Conservation (phyloP, 37 sponge, comb jelly and placozoan genomes). For the Sycon ciliatum region DNA sequence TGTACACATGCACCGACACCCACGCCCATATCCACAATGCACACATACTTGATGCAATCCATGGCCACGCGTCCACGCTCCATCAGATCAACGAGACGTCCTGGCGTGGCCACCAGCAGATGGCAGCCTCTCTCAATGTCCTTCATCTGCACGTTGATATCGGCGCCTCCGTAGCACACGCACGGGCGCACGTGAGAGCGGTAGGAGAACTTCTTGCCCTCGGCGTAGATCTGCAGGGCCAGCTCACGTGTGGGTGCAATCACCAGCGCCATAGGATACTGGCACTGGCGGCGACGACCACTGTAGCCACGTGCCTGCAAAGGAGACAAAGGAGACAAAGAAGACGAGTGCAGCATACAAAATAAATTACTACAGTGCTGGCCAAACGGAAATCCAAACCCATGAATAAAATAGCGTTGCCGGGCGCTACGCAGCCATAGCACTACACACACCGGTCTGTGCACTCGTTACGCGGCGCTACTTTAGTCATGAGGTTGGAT, state of each 20-base stretch:
- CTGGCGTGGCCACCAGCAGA: slow-evolving; percentile 96
- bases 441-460: no score
- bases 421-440: no score
- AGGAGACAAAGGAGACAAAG: no score
- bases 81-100: slow-evolving; percentile 91
- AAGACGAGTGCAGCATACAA: no score
- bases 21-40: no score
- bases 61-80: slow-evolving; percentile 84
- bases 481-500: no score
- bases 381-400: no score
- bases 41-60: no score
- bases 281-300: slow-evolving; percentile 69
- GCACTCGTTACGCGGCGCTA: no score
- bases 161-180: slow-evolving; percentile 98
- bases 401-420: no score
- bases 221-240: slow-evolving; percentile 87
- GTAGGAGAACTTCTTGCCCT: slow-evolving; percentile 88
- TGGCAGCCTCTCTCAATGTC: slow-evolving; percentile 86
- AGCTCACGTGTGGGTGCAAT: slow-evolving; percentile 94
- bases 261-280: slow-evolving; percentile 75
- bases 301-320: slow-evolving; percentile 30
- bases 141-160: slow-evolving; percentile 71
- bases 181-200: slow-evolving; percentile 85
- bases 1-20: no score
- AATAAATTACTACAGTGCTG: no score